Evolutionary conservation across 1,140 invertebrate species (phyloP).

Genomic region (Daktulosphaira vitifoliae): DNA sequence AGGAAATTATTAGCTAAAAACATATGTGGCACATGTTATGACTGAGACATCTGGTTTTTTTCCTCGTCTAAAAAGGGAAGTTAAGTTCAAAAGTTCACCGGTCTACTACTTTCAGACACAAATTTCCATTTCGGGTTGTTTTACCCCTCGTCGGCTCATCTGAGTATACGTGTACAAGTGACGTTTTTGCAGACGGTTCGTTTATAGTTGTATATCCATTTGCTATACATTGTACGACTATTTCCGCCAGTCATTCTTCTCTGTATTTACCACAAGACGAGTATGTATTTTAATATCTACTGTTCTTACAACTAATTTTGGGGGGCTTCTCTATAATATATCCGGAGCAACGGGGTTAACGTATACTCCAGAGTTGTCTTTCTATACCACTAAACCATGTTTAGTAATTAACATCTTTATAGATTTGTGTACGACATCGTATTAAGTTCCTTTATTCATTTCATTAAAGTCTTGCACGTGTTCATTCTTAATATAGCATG

Average conservation of each 20-base stretch:
- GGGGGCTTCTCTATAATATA: background rate
- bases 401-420: no score
- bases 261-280: background rate
- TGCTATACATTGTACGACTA: background rate
- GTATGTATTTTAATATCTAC: no score
- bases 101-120: conserved; percentile 7
- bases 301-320: no score
- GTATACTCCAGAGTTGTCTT: no score
- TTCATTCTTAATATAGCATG: no score
- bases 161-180: background rate
- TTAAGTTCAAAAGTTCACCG: conserved; percentile 28
- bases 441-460: no score
- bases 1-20: conserved; percentile 28
- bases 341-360: background rate
- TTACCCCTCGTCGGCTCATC: background rate
- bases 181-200: conserved; percentile 25
- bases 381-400: no score
- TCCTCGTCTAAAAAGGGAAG: background rate
- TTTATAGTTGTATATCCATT: background rate
- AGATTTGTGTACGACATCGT: no score
- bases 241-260: no score
- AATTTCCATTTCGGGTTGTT: background rate
- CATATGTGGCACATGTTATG: conserved; percentile 29
- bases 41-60: conserved; percentile 21
- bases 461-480: no score